These are phyloP conservation scores for Heterocephalus glaber DNA, from an alignment of 2,113 vertebrate species.

Conservation along the genomic window DNA sequence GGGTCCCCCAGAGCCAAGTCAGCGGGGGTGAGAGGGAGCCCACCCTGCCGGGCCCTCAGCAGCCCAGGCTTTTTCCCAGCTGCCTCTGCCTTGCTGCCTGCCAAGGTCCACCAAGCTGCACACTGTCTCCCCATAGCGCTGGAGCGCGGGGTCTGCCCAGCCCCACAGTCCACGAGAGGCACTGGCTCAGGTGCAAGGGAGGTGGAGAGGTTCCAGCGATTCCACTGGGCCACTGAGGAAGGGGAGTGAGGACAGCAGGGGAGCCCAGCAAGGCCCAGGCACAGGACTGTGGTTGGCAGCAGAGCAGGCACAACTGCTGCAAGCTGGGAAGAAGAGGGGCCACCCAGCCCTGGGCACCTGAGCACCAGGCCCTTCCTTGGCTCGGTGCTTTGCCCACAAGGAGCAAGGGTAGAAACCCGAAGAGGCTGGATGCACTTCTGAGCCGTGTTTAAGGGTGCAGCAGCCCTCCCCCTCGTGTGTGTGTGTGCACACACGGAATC, in stretches of 20 bases:
- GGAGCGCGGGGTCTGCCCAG: background rate
- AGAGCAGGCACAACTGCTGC: fast-evolving
- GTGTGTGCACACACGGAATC: fast-evolving
- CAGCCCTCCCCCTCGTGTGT: fast-evolving
- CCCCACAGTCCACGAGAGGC: too few species aligned
- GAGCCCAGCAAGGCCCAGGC: background rate
- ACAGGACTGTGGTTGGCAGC: background rate
- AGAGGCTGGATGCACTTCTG: too few species aligned
- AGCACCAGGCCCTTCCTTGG: too few species aligned
- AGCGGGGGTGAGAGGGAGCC: background rate
- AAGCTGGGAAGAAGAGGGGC: fast-evolving
- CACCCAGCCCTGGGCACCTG: fast-evolving
- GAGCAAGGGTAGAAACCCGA: background rate
- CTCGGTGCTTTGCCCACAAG: background rate
- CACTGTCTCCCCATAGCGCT: background rate
- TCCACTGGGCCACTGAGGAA: background rate
- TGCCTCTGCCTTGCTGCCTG: background rate
- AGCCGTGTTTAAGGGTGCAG: background rate
- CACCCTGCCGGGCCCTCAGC: background rate
- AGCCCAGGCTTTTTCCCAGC: background rate
- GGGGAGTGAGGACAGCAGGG: background rate
- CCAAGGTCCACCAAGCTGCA: background rate
- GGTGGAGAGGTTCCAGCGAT: fast-evolving
- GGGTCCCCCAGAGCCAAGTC: fast-evolving
- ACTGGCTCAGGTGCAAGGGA: too few species aligned